Percentiles rank a stretch among this genome's conserved stretches.
phyloP scores from a whole-genome alignment of 2,113 vertebrate species.

The Plestiodon gilberti region DNA sequence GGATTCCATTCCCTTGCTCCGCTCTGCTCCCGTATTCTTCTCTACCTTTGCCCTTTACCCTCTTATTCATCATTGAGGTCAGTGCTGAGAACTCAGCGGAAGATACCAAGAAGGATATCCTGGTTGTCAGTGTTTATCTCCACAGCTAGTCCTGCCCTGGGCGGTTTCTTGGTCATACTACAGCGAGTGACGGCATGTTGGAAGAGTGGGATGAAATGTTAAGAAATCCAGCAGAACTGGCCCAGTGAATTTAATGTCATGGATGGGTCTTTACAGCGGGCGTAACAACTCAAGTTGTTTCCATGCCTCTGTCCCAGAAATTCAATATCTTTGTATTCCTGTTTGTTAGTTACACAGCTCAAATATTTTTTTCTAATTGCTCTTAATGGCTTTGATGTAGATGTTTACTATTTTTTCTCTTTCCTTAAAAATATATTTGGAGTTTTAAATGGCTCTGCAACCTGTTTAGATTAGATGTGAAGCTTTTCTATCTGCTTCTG shows the following conservation, averaged over 20 bases:
- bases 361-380: slow-evolving; percentile 70
- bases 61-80: background rate
- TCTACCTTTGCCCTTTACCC: background rate
- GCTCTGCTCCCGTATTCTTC: background rate
- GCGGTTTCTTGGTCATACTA: background rate
- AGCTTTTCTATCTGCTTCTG: slow-evolving; percentile 41
- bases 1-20: too few relatives aligned
- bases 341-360: slow-evolving; percentile 55
- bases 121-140: too few relatives aligned
- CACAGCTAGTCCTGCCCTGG: too few relatives aligned
- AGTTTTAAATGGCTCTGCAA: slow-evolving; percentile 40
- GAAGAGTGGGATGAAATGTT: slow-evolving; percentile 37
- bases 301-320: slow-evolving; percentile 57
- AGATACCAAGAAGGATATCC: background rate
- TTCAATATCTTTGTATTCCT: slow-evolving; percentile 58
- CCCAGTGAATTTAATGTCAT: slow-evolving; percentile 22
- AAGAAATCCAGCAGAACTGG: slow-evolving; percentile 40
- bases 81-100: too few relatives aligned
- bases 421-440: slow-evolving; percentile 41
- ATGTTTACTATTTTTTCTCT: slow-evolving; percentile 34
- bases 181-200: background rate
- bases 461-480: slow-evolving; percentile 50
- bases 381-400: slow-evolving; percentile 38
- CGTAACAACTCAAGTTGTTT: slow-evolving; percentile 36
- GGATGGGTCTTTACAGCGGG: background rate